A percentile compares a stretch with the other conserved stretches of the same genome.
These are phyloP conservation scores for Drosophila funebris DNA, from an alignment of 1,140 invertebrate species.

Conservation along the genomic window DNA sequence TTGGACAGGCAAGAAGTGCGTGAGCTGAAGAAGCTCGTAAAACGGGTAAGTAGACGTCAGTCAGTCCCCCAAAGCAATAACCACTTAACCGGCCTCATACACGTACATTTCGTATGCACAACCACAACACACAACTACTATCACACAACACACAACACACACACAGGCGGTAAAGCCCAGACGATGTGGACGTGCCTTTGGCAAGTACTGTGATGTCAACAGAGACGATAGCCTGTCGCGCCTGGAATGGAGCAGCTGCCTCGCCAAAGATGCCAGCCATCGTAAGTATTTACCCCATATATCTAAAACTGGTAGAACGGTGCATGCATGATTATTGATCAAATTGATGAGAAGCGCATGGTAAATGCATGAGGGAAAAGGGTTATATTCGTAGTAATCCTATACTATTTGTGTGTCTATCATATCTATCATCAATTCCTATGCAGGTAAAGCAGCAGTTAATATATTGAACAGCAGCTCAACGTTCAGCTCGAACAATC, in stretches of 20 bases:
- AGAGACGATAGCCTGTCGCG: constrained; percentile 89
- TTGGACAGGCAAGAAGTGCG: constrained; percentile 92
- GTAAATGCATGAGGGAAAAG: background rate
- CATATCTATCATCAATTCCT: constrained; percentile 24
- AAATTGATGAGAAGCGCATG: background rate
- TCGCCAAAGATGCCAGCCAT: constrained; percentile 87
- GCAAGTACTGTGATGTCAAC: constrained; percentile 92
- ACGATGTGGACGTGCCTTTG: constrained; percentile 94
- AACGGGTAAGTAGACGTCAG: constrained; percentile 86
- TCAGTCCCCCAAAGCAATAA: background rate
- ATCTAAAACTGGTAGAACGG: constrained; percentile 3
- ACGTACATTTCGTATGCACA: constrained; percentile 19
- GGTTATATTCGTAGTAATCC: too few species aligned
- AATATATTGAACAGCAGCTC: constrained; percentile 53
- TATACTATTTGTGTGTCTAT: constrained; percentile 24
- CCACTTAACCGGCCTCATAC: background rate
- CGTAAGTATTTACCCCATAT: constrained; percentile 78
- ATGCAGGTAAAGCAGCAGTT: constrained; percentile 58
- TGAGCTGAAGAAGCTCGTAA: constrained; percentile 91
- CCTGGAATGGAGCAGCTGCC: constrained; percentile 93
- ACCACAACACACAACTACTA: background rate
- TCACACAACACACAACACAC: background rate
- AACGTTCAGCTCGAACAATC: constrained; percentile 32
- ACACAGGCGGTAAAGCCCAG: constrained; percentile 91
- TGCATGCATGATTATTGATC: background rate